Percentiles rank a stretch among this genome's conserved stretches.
Conservation (phyloP, 2,113 vertebrate species). For the Capricornis sumatraensis region DNA sequence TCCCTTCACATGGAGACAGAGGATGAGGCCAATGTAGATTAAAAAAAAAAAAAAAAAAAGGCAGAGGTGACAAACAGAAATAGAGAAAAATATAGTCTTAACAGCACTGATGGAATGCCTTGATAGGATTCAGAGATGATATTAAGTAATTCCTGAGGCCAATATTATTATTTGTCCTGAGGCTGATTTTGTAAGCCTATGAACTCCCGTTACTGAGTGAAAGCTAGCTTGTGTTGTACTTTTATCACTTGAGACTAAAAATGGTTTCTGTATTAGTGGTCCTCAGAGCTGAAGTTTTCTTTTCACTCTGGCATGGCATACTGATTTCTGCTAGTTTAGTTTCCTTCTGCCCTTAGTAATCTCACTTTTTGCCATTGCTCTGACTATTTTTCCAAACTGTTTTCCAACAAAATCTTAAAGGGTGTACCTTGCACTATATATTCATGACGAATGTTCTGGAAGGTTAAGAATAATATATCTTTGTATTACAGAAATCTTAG, state of each 20-base stretch:
- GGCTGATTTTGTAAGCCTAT: not conserved
- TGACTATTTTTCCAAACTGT: not conserved
- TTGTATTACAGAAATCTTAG: not conserved
- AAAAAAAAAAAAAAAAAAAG: not conserved
- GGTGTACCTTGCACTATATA: not conserved
- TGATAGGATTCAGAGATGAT: not conserved
- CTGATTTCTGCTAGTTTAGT: not conserved
- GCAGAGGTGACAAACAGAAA: not conserved
- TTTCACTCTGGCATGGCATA: not conserved
- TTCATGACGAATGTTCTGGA: not conserved
- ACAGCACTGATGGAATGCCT: not conserved
- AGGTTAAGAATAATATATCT: not conserved
- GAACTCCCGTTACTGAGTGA: not conserved
- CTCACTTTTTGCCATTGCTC: not conserved
- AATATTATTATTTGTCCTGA: not conserved
- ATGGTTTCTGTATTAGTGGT: not conserved
- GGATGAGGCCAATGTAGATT: not conserved
- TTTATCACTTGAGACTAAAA: not conserved
- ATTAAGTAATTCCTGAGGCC: not conserved
- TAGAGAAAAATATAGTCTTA: not conserved
- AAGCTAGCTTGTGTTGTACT: not conserved
- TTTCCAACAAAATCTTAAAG: not conserved
- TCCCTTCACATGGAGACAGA: not conserved
- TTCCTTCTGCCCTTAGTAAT: not conserved
- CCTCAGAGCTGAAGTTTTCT: not conserved